These are phyloP conservation scores for Rhodeus uyekii DNA, from an alignment of 2,797 vertebrate species.

Conservation along the genomic window DNA sequence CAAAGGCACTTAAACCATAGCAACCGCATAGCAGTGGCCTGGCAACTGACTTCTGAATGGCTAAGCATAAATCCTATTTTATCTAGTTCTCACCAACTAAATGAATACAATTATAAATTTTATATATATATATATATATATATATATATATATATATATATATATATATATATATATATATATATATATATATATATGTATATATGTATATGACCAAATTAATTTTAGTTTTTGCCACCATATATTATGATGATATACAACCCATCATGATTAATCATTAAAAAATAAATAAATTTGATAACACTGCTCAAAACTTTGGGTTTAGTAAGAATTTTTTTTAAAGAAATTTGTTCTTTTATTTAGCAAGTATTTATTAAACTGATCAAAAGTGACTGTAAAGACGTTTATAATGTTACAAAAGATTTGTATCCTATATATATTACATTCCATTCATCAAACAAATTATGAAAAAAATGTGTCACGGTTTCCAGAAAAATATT, in stretches of 20 bases:
- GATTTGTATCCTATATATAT: background rate
- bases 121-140: too few relatives aligned
- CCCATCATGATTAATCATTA: background rate
- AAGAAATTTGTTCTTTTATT: background rate
- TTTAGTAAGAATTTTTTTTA: background rate
- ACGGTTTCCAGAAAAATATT: background rate
- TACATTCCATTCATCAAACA: background rate
- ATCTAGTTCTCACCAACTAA: background rate
- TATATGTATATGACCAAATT: too few relatives aligned
- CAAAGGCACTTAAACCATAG: background rate
- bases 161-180: too few relatives aligned
- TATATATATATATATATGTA: too few relatives aligned
- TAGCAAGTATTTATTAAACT: background rate
- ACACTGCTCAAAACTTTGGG: background rate
- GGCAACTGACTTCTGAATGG: background rate
- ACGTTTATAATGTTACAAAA: background rate
- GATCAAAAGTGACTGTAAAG: background rate
- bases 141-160: too few relatives aligned
- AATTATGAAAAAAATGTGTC: background rate
- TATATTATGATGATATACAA: background rate
- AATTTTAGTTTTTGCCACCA: background rate
- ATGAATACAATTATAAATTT: too few relatives aligned
- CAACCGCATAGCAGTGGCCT: background rate
- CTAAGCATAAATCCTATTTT: background rate
- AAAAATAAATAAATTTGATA: background rate